A percentile compares a stretch with the other conserved stretches of the same genome.
These are phyloP conservation scores for Branchellion lobata DNA, from an alignment of 2,888 invertebrate genomes.

Conservation along the genomic window DNA sequence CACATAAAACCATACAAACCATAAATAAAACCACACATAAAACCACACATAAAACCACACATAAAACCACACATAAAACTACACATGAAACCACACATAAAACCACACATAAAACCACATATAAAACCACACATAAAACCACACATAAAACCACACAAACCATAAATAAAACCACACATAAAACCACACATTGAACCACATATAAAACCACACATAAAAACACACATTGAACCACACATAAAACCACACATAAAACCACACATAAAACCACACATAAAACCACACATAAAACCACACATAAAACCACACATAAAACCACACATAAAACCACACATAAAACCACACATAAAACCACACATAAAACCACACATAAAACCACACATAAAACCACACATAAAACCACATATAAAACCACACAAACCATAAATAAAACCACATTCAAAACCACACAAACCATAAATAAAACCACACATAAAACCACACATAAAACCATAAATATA, in stretches of 20 bases:
- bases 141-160: background rate
- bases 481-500: background rate
- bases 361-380: too few species aligned
- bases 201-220: too few species aligned
- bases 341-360: background rate
- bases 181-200: too few species aligned
- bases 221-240: too few species aligned
- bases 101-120: background rate
- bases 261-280: background rate
- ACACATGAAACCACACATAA: background rate
- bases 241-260: too few species aligned
- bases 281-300: background rate
- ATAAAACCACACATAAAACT: too few species aligned
- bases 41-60: too few species aligned
- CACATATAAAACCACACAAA: too few species aligned
- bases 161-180: background rate
- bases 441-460: too few species aligned
- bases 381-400: too few species aligned
- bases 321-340: background rate
- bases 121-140: background rate
- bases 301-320: background rate
- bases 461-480: slow-evolving; percentile 12
- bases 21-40: background rate
- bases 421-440: too few species aligned
- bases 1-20: slow-evolving; percentile 6